Evolutionary conservation across 30 jellyfish, hydroid and myxozoan species (phyloP).

Genomic region (Turritopsis rubra): DNA sequence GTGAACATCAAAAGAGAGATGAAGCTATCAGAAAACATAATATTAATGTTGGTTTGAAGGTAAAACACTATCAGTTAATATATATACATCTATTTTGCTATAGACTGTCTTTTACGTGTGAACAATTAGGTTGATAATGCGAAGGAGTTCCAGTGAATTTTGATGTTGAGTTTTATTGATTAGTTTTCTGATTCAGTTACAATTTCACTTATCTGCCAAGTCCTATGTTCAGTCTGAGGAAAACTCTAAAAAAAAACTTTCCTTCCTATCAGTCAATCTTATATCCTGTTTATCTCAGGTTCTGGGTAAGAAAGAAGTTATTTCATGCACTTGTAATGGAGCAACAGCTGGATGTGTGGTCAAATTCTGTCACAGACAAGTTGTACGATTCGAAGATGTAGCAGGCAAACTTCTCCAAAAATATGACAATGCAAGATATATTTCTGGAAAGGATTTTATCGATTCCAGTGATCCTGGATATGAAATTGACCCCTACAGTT

Average conservation of each 20-base stretch:
- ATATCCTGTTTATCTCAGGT: too few species aligned
- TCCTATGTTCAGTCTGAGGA: too few species aligned
- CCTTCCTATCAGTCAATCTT: too few species aligned
- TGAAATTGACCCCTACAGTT: background rate
- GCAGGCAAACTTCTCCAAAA: conserved; percentile 43
- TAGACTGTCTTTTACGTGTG: background rate
- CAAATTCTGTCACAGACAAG: conserved; percentile 76
- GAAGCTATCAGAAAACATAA: conserved; percentile 57
- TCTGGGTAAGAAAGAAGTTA: conserved; percentile 47
- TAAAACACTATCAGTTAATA: too few species aligned
- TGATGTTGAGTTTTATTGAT: too few species aligned
- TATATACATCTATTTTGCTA: background rate
- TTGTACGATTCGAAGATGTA: conserved; percentile 62
- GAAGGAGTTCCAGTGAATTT: too few species aligned
- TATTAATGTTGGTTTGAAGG: conserved; percentile 76
- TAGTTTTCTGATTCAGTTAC: too few species aligned
- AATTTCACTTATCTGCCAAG: too few species aligned
- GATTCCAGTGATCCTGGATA: background rate
- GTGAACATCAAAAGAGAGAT: conserved; percentile 14
- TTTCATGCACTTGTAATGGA: conserved; percentile 86
- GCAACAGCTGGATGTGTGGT: conserved; percentile 85
- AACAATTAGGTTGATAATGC: background rate
- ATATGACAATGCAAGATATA: conserved; percentile 60
- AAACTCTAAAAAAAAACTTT: too few species aligned
- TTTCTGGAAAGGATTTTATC: background rate